phyloP scores from a whole-genome alignment of 2,797 vertebrate species.

The Squalus acanthias region DNA sequence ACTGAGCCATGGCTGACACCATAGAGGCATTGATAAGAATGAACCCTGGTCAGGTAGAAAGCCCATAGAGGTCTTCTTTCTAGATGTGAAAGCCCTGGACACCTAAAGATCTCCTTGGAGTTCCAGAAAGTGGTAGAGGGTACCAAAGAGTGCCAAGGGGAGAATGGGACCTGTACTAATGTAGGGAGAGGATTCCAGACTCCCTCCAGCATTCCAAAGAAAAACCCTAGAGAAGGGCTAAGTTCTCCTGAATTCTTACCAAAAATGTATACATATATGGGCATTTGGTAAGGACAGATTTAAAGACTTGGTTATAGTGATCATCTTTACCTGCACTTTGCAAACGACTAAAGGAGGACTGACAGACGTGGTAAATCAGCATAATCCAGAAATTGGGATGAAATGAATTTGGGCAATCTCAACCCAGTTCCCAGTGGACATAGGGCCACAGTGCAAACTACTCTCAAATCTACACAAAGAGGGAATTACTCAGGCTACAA shows the following conservation, averaged over 20 bases:
- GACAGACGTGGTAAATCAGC: neutral
- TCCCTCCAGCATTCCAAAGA: neutral
- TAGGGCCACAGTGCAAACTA: neutral
- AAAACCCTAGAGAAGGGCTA: neutral
- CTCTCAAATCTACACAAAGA: neutral
- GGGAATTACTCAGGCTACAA: neutral
- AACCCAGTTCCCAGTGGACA: neutral
- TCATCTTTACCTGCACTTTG: neutral
- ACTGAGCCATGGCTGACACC: no score
- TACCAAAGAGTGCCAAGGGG: neutral
- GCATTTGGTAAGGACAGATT: neutral
- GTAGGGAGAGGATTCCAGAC: neutral
- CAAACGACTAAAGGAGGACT: neutral
- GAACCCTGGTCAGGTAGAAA: no score
- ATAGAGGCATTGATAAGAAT: no score
- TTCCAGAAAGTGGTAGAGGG: neutral
- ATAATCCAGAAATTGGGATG: neutral
- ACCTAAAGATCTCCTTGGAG: neutral
- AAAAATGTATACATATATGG: neutral
- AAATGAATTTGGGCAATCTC: no score
- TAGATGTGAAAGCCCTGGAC: neutral
- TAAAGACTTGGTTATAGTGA: neutral
- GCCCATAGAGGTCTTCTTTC: no score
- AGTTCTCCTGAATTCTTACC: neutral
- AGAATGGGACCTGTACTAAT: neutral